A percentile compares a stretch with the other conserved stretches of the same genome.
Conservation (phyloP, 2,797 vertebrate species). For the Silurus aristotelis region DNA sequence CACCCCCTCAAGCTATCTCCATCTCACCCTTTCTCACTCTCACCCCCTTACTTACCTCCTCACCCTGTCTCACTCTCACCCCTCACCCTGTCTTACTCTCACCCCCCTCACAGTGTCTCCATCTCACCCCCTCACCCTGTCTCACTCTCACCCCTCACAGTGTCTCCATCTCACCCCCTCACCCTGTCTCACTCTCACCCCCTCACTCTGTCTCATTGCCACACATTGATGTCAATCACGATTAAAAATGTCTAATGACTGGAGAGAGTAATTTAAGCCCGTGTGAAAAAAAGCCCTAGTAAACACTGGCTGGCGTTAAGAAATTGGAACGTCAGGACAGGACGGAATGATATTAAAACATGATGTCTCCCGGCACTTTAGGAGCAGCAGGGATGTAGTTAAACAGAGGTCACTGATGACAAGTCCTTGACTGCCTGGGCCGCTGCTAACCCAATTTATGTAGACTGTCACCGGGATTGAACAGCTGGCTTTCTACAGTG, state of each 20-base stretch:
- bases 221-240: background rate
- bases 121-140: too few species aligned
- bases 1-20: too few species aligned
- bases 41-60: too few species aligned
- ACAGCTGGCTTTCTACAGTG: slow-evolving; percentile 53
- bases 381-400: slow-evolving; percentile 59
- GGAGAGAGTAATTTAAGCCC: slow-evolving; percentile 41
- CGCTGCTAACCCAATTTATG: slow-evolving; percentile 63
- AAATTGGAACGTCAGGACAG: slow-evolving; percentile 58
- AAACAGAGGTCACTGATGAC: slow-evolving; percentile 60
- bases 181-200: too few species aligned
- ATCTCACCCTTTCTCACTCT: too few species aligned
- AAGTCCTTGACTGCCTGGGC: slow-evolving; percentile 59
- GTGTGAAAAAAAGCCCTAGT: slow-evolving; percentile 48
- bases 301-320: slow-evolving; percentile 50
- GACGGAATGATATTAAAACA: slow-evolving; percentile 59
- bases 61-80: too few species aligned
- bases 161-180: too few species aligned
- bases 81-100: too few species aligned
- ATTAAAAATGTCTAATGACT: slow-evolving; percentile 1
- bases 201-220: too few species aligned
- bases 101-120: too few species aligned
- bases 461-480: slow-evolving; percentile 59
- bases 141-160: too few species aligned
- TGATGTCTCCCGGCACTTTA: slow-evolving; percentile 58